Percentiles rank a stretch among this genome's conserved stretches.
Conservation (phyloP, 2,797 vertebrate genomes). For the Chelidonichthys spinosus region DNA sequence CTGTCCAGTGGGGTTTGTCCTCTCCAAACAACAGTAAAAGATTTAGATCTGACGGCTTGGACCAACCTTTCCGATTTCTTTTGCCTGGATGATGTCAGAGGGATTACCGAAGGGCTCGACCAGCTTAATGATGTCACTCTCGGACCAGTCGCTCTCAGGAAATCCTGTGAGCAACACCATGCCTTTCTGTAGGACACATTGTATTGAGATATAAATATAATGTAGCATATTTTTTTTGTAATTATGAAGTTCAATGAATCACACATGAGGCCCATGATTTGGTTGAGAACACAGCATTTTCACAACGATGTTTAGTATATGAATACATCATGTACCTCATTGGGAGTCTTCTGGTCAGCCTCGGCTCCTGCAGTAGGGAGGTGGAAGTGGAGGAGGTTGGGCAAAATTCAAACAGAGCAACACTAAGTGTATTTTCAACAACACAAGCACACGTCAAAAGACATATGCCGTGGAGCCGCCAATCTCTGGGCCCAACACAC, state of each 20-base stretch:
- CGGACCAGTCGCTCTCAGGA: constrained; percentile 82
- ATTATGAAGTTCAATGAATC: neutral
- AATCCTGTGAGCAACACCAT: constrained; percentile 86
- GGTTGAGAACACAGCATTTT: neutral
- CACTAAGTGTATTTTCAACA: constrained; percentile 8
- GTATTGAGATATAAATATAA: neutral
- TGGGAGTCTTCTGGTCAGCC: constrained; percentile 40
- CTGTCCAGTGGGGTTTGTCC: neutral
- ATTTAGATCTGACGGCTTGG: neutral
- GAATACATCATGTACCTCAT: constrained; percentile 53
- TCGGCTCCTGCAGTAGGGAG: constrained; percentile 44
- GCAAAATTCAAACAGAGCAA: neutral
- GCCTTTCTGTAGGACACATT: constrained; percentile 58
- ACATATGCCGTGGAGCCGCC: neutral
- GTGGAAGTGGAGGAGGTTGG: neutral
- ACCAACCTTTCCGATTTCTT: constrained; percentile 86
- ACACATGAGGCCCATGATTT: neutral
- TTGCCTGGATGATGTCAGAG: constrained; percentile 82
- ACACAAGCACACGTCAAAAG: neutral
- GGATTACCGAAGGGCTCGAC: constrained; percentile 86
- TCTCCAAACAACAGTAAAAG: neutral
- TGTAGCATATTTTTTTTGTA: no score
- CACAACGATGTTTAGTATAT: neutral
- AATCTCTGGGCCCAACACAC: neutral
- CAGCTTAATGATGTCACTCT: constrained; percentile 84